phyloP scores from a whole-genome alignment of 2,888 invertebrate genomes.

The Aromia moschata region DNA sequence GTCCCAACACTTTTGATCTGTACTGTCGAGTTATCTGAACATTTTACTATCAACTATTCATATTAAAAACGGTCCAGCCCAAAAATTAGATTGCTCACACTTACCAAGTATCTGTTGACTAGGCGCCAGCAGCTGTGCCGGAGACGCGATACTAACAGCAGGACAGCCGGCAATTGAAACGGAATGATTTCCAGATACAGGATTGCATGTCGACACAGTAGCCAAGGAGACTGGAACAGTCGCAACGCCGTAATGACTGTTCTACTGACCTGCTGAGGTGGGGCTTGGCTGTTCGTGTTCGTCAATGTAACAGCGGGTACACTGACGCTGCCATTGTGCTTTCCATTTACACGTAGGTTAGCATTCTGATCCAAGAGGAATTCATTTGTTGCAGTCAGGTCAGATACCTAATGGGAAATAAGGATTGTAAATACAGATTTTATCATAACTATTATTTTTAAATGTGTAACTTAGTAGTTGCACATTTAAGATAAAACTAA shows the following conservation, averaged over 20 bases:
- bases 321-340: constrained; percentile 67
- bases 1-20: too few species aligned
- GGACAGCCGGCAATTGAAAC: constrained; percentile 68
- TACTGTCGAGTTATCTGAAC: too few species aligned
- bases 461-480: too few species aligned
- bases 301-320: constrained; percentile 71
- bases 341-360: constrained; percentile 71
- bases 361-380: constrained; percentile 82
- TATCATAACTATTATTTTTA: too few species aligned
- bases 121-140: constrained; percentile 63
- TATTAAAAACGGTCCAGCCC: too few species aligned
- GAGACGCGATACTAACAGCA: constrained; percentile 69
- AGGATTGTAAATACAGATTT: too few species aligned
- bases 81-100: constrained; percentile 14
- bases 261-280: constrained; percentile 63
- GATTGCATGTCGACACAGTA: constrained; percentile 66
- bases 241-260: constrained; percentile 69
- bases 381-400: constrained; percentile 80
- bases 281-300: constrained; percentile 61
- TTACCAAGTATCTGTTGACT: constrained; percentile 62
- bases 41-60: too few species aligned
- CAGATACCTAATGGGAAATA: constrained; percentile 70
- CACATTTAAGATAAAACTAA: too few species aligned
- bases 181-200: constrained; percentile 62
- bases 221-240: constrained; percentile 71